Conservation (phyloP, 2,797 vertebrate species). For the Lemur catta region DNA sequence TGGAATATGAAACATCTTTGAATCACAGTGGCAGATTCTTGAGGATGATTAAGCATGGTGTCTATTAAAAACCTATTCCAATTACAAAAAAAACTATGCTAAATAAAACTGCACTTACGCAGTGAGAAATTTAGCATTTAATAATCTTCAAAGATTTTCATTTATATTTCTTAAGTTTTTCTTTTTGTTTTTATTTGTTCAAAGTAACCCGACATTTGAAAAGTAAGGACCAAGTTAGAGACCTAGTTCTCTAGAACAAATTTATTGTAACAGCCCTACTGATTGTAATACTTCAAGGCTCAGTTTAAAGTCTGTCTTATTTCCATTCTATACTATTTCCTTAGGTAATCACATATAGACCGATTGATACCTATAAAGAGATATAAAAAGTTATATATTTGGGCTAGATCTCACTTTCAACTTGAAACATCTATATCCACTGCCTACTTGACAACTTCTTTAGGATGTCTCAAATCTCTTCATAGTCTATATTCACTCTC, state of each 20-base stretch:
- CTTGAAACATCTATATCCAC: background rate
- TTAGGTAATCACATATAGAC: background rate
- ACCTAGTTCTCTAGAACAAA: background rate
- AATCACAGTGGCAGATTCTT: conserved; percentile 57
- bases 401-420: background rate
- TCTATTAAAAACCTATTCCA: conserved; percentile 62
- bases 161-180: background rate
- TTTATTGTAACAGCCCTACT: background rate
- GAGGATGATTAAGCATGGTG: conserved; percentile 48
- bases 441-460: background rate
- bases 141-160: background rate
- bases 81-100: conserved; percentile 24
- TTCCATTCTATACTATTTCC: background rate
- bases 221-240: background rate
- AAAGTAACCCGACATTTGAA: background rate
- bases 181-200: conserved; percentile 20
- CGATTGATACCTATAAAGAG: background rate
- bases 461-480: background rate
- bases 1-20: conserved; percentile 42
- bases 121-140: conserved; percentile 32
- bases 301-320: background rate
- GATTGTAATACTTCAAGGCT: background rate
- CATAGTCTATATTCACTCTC: background rate
- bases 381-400: background rate
- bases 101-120: conserved; percentile 44